Evolutionary conservation across 2,113 vertebrate genomes (phyloP).

Genomic region (Catharus bicknelli): DNA sequence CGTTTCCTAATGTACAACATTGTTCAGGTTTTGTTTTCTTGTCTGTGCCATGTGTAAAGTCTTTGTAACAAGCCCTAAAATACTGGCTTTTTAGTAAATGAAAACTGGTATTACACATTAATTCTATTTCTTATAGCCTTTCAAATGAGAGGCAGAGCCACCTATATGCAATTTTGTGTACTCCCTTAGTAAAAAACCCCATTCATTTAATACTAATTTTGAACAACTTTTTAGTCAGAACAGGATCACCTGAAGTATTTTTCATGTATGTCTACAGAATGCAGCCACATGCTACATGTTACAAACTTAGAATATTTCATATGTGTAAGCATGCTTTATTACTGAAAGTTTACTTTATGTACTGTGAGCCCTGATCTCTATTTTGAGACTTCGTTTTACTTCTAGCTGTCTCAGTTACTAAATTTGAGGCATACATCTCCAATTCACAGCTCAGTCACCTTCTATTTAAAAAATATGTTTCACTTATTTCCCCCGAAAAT

Average conservation of each 20-base stretch:
- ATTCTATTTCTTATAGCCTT: not conserved
- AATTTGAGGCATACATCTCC: not conserved
- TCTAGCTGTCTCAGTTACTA: not conserved
- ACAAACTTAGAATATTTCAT: not conserved
- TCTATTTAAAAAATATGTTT: conserved; percentile 39
- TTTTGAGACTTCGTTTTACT: conserved; percentile 36
- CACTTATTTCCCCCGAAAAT: conserved; percentile 17
- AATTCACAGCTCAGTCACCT: not conserved
- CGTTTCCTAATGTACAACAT: not conserved
- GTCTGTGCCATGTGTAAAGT: not conserved
- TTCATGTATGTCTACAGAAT: not conserved
- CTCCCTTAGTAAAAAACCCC: not conserved
- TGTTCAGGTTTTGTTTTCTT: conserved; percentile 44
- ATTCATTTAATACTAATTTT: not conserved
- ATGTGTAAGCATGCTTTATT: not conserved
- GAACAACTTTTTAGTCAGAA: not conserved
- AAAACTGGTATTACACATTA: not conserved
- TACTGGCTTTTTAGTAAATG: not conserved
- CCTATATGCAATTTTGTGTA: not conserved
- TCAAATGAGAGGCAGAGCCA: not conserved
- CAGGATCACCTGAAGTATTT: not conserved
- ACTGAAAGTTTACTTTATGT: not conserved
- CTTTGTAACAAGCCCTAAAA: not conserved
- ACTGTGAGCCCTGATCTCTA: not conserved
- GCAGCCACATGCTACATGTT: not conserved